Conservation (phyloP, 2,113 vertebrate species). For the Micromys minutus region DNA sequence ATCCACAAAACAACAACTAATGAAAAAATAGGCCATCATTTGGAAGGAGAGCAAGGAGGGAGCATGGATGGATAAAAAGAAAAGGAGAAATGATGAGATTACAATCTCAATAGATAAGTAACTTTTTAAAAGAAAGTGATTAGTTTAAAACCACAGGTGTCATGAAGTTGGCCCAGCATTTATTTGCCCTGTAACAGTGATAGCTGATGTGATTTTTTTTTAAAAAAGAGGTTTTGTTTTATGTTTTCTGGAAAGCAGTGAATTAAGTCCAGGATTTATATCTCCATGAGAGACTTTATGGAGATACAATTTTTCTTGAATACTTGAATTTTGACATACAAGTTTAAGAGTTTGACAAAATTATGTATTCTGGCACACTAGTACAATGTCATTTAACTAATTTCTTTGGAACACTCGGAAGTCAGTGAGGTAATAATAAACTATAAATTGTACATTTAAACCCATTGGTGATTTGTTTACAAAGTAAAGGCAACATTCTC, state of each 20-base stretch:
- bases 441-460: neutral
- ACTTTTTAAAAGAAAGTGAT: neutral
- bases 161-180: neutral
- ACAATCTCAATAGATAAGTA: neutral
- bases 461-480: neutral
- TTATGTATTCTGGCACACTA: neutral
- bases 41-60: neutral
- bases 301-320: neutral
- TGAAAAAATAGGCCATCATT: neutral
- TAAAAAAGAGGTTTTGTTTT: too few species aligned
- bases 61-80: neutral
- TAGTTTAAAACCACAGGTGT: neutral
- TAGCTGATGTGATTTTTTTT: neutral
- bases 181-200: neutral
- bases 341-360: neutral
- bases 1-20: neutral
- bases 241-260: too few species aligned
- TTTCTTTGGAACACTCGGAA: neutral
- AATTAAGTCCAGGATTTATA: too few species aligned
- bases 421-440: conserved; percentile 1
- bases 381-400: neutral
- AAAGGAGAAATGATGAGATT: neutral
- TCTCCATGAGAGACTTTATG: neutral
- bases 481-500: conserved; percentile 3
- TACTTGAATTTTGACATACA: neutral